phyloP scores from a whole-genome alignment of 2,113 vertebrate genomes.

The Vanacampus margaritifer region DNA sequence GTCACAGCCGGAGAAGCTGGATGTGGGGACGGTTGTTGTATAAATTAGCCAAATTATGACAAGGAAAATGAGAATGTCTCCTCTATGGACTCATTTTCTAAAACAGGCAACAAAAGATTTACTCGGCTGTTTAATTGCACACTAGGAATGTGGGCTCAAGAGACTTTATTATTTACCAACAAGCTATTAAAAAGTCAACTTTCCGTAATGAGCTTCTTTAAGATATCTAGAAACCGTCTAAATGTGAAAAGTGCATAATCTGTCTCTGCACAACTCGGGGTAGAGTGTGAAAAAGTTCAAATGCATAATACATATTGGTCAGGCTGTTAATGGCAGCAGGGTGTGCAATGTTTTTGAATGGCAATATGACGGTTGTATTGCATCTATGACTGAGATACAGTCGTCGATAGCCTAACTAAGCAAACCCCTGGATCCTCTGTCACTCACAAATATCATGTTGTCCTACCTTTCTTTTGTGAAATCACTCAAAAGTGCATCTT shows the following conservation, averaged over 20 bases:
- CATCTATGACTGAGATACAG: background rate
- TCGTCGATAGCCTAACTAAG: conserved; percentile 13
- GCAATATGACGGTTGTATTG: background rate
- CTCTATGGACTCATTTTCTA: background rate
- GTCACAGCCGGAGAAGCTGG: too few relatives aligned
- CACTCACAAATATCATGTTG: conserved; percentile 16
- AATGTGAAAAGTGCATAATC: too few relatives aligned
- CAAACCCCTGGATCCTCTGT: background rate
- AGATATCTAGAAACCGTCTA: too few relatives aligned
- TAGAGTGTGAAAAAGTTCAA: background rate
- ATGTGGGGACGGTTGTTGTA: background rate
- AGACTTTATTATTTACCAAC: background rate
- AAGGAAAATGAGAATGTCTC: background rate
- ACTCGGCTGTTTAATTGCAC: background rate
- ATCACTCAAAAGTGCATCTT: conserved; percentile 41
- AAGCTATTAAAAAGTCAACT: background rate
- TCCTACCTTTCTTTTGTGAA: conserved; percentile 58
- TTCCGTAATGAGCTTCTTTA: background rate
- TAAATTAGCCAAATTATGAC: background rate
- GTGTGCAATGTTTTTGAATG: background rate
- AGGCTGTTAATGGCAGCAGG: background rate
- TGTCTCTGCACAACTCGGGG: background rate
- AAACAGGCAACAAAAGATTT: background rate
- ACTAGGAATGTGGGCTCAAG: background rate
- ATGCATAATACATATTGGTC: background rate